Percentiles rank a stretch among this genome's conserved stretches.
Conservation (phyloP, 2,888 invertebrate species). For the Ophion obscuratus region DNA sequence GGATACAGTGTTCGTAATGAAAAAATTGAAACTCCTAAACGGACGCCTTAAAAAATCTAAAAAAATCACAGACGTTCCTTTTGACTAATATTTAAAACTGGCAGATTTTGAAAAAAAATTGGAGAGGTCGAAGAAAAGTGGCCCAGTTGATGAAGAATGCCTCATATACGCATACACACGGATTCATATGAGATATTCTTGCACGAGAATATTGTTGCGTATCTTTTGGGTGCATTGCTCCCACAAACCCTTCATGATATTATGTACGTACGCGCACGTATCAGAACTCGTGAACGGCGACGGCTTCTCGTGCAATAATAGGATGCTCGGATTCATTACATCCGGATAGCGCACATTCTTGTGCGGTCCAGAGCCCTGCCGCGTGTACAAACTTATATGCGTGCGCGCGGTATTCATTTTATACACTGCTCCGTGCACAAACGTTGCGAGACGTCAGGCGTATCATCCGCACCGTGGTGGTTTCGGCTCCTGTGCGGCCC, state of each 20-base stretch:
- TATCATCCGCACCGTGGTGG: conserved; percentile 34
- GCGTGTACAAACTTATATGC: conserved; percentile 46
- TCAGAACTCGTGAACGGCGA: conserved; percentile 40
- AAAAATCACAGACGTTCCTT: no score
- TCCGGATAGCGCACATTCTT: conserved; percentile 53
- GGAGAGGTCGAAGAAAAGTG: no score
- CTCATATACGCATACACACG: not conserved
- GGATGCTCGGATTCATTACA: conserved; percentile 56
- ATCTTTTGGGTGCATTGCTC: conserved; percentile 43
- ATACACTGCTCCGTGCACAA: conserved; percentile 22
- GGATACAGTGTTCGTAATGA: no score
- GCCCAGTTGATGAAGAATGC: no score
- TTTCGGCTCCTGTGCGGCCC: not conserved
- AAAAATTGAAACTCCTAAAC: no score
- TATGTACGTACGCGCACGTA: conserved; percentile 1
- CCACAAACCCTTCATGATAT: conserved; percentile 17
- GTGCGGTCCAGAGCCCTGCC: conserved; percentile 40
- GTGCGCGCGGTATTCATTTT: conserved; percentile 38
- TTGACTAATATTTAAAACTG: no score
- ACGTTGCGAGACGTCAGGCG: conserved; percentile 50
- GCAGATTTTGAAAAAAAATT: no score
- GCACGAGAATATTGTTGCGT: conserved; percentile 6
- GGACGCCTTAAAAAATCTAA: no score
- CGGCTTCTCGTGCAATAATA: conserved; percentile 35
- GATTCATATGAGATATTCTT: not conserved